Evolutionary conservation across 2,113 vertebrate genomes (phyloP).

Genomic region (Bucco capensis): DNA sequence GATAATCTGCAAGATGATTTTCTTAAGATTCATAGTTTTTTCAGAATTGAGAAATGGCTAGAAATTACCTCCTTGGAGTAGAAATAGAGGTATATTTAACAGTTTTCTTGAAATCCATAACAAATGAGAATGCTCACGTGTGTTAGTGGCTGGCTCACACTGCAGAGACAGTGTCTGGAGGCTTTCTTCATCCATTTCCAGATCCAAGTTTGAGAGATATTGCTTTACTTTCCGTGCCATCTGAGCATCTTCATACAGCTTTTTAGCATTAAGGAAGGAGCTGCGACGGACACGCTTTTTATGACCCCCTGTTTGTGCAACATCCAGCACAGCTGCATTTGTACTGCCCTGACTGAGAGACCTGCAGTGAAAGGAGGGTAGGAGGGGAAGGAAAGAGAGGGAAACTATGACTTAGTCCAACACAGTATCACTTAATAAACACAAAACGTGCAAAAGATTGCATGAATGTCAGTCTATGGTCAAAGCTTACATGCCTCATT

Average conservation of each 20-base stretch:
- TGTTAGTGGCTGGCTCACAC: slow-evolving; percentile 93
- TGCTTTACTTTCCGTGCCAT: slow-evolving; percentile 97
- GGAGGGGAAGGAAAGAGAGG: not conserved
- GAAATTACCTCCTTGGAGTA: not conserved
- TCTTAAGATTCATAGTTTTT: not conserved
- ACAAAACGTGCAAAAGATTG: slow-evolving; percentile 25
- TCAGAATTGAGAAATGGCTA: not conserved
- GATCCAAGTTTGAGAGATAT: slow-evolving; percentile 90
- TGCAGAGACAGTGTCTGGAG: slow-evolving; percentile 91
- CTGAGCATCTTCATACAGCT: slow-evolving; percentile 97
- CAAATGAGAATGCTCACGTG: slow-evolving; percentile 75
- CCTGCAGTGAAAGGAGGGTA: slow-evolving; percentile 63
- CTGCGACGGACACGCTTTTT: slow-evolving; percentile 97
- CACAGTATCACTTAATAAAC: not conserved
- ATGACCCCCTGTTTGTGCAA: slow-evolving; percentile 90
- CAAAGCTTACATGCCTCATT: slow-evolving; percentile 74
- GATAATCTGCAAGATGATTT: not conserved
- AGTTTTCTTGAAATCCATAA: not conserved
- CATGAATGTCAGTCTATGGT: slow-evolving; percentile 50
- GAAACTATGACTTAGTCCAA: slow-evolving; percentile 27
- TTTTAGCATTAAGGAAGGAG: slow-evolving; percentile 98
- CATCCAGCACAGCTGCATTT: slow-evolving; percentile 89
- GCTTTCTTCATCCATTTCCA: slow-evolving; percentile 94
- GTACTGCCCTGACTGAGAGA: slow-evolving; percentile 96
- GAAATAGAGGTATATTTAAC: not conserved